These are phyloP conservation scores for Pollenia angustigena DNA, from an alignment of 2,888 invertebrate genomes.

Conservation along the genomic window DNA sequence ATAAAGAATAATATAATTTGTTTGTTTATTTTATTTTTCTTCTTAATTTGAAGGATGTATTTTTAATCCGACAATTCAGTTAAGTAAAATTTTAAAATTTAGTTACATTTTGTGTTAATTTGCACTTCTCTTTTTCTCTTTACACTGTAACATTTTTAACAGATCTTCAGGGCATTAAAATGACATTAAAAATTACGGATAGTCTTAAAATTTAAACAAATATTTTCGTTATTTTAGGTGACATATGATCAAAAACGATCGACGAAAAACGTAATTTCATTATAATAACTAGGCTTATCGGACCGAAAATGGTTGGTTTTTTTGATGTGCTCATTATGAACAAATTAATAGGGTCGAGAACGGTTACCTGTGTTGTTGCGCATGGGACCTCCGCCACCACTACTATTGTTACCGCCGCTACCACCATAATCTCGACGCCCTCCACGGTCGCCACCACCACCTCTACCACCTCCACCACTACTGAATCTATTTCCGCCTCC, in stretches of 20 bases:
- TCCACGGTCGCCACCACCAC: constrained; percentile 76
- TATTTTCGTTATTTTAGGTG: constrained; percentile 52
- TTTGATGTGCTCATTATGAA: constrained; percentile 51
- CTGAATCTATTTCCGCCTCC: constrained; percentile 80
- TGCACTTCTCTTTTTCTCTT: neutral
- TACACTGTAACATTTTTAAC: constrained; percentile 22
- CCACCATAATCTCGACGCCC: constrained; percentile 77
- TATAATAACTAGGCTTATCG: constrained; percentile 37
- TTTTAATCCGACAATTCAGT: neutral
- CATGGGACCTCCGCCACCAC: constrained; percentile 81
- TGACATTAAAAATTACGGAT: constrained; percentile 48
- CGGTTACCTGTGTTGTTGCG: constrained; percentile 81
- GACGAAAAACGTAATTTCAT: constrained; percentile 48
- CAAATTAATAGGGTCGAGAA: constrained; percentile 80
- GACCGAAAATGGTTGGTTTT: constrained; percentile 56
- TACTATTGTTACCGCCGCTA: constrained; percentile 78
- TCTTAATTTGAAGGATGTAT: constrained; percentile 1
- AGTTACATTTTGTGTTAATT: neutral
- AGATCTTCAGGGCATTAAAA: constrained; percentile 28
- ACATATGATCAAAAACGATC: constrained; percentile 51
- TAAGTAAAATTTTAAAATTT: constrained; percentile 10
- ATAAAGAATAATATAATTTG: constrained; percentile 4
- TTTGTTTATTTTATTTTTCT: constrained; percentile 13
- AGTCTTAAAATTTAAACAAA: constrained; percentile 59
- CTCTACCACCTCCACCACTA: constrained; percentile 78